Conservation (phyloP, 1,140 invertebrate genomes). For the Anoplophora glabripennis region DNA sequence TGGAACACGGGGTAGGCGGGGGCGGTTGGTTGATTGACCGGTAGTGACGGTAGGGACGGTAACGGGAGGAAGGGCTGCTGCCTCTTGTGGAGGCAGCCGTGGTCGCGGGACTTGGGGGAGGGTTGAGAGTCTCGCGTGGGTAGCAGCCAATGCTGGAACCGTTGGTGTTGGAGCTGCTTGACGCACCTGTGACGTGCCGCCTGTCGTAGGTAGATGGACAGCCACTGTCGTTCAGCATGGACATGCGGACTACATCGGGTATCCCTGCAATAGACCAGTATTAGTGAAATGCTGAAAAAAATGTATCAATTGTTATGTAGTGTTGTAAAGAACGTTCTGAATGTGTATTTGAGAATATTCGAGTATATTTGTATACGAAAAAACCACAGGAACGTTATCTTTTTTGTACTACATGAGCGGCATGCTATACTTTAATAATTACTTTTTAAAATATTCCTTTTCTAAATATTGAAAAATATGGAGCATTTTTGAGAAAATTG, state of each 20-base stretch:
- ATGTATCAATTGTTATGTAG: too few species aligned
- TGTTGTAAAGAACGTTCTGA: too few species aligned
- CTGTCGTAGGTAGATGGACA: slow-evolving; percentile 67
- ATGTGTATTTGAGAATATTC: too few species aligned
- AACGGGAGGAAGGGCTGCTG: slow-evolving; percentile 50
- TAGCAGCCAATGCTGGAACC: slow-evolving; percentile 56
- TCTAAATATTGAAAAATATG: too few species aligned
- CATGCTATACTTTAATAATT: too few species aligned
- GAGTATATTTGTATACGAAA: too few species aligned
- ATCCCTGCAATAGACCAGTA: slow-evolving; percentile 35
- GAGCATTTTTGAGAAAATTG: too few species aligned
- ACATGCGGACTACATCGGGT: slow-evolving; percentile 63
- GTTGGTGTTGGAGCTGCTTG: slow-evolving; percentile 64
- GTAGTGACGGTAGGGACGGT: slow-evolving; percentile 72
- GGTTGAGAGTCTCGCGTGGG: slow-evolving; percentile 80
- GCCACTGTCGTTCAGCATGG: slow-evolving; percentile 60
- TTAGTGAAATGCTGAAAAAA: too few species aligned
- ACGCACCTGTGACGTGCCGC: slow-evolving; percentile 78
- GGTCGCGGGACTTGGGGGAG: slow-evolving; percentile 84
- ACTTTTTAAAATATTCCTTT: too few species aligned
- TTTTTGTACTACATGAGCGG: too few species aligned
- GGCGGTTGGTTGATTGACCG: slow-evolving; percentile 79
- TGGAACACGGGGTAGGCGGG: slow-evolving; percentile 90
- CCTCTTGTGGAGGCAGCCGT: slow-evolving; percentile 58
- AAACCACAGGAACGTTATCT: too few species aligned